Conservation (phyloP, 1,140 invertebrate genomes). For the Arion vulgaris region DNA sequence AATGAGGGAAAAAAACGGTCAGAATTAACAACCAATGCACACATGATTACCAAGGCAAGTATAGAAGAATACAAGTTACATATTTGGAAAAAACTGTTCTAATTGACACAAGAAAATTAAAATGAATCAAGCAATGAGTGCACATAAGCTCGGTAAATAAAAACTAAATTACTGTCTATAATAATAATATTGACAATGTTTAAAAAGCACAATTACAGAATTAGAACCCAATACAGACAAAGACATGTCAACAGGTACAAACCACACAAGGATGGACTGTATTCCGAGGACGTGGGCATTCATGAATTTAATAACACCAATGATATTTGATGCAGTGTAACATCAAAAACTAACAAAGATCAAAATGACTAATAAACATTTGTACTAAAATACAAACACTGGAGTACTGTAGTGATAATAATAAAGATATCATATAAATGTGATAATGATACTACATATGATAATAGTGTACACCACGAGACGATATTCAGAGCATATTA, state of each 20-base stretch:
- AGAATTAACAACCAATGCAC: slow-evolving; percentile 39
- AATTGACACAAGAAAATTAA: slow-evolving; percentile 25
- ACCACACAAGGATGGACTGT: background rate
- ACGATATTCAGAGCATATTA: background rate
- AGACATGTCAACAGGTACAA: background rate
- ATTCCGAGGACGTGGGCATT: background rate
- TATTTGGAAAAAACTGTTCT: slow-evolving; percentile 16
- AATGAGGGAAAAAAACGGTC: slow-evolving; percentile 34
- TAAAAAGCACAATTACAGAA: slow-evolving; percentile 37
- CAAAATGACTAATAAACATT: background rate
- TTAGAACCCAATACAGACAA: background rate
- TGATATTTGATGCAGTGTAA: background rate
- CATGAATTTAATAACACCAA: background rate
- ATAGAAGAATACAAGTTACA: slow-evolving; percentile 38
- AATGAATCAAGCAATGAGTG: slow-evolving; percentile 26
- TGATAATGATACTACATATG: background rate
- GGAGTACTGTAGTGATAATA: background rate
- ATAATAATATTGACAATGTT: slow-evolving; percentile 8
- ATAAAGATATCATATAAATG: background rate
- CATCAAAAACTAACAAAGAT: background rate
- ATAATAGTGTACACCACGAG: background rate
- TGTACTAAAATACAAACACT: background rate
- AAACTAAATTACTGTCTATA: slow-evolving; percentile 30
- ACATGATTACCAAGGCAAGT: slow-evolving; percentile 40
- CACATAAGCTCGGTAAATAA: slow-evolving; percentile 9